Base-by-base conservation (phyloP, 2,888 invertebrate genomes). In the Pecten maximus region DNA sequence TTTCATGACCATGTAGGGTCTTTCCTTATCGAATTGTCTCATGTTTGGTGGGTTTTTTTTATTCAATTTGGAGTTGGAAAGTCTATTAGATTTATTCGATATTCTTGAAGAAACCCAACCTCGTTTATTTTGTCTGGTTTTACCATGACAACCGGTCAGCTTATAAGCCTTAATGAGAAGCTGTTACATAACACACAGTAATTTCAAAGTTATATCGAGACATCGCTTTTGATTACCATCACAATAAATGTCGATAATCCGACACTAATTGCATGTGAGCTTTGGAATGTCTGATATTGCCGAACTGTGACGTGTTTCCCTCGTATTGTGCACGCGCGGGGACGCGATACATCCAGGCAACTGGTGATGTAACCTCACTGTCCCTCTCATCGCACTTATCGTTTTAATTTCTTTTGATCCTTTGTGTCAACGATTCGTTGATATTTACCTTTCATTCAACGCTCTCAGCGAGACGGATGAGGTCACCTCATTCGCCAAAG, bases 371-470 rank as follows among this genome's bases (percentile, higher is more conserved):
- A 74, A 74, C 28, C 6, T 35, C 28, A 28, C 10, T 35, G 74
- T 28, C 0, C 54, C 54, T 19, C 54, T 54, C 54, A 54, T 12
- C 35, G 28, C 16, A 74, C 28, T 74, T 23, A 74, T 74, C 74
- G 28, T 74, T 54, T n/a, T 54, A n/a, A 23, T 54, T 35, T 74
- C 74, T 35, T 74, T 74, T 74, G 74, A 74, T 74, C 74, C 74
- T 35, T 74, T 74, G 35, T 74, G 16, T 35, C 35, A 74, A 74
- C 35, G 74, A 8, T 74, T 74, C 35, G 35, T 74, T 35, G 74
- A 74, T 74, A 74, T 74, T 74, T 74, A 74, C 74, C 74, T 74
- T 74, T 35, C 35, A 74, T 74, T 74, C 35, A 74, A 35, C 35
- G 28, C 74, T 74, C 74, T 74, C 35, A 74, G 35, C 74, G 16